Evolutionary conservation across 2,888 invertebrate species (phyloP).

Genomic region (Odontomyia ornata): DNA sequence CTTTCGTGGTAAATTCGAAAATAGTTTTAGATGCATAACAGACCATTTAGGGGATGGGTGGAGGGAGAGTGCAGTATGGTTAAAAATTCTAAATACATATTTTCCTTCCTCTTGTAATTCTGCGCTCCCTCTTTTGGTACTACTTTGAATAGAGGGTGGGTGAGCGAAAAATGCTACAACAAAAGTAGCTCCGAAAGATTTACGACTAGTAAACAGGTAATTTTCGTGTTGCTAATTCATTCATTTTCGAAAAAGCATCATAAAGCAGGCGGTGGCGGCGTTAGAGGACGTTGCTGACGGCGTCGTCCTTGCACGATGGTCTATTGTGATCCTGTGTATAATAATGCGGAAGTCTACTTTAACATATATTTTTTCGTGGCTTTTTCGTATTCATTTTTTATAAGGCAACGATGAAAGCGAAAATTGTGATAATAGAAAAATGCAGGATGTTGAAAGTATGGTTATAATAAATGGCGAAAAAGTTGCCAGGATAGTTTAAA

Average conservation of each 20-base stretch:
- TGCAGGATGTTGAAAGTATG: too few relatives aligned
- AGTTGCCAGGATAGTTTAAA: too few relatives aligned
- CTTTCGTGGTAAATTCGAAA: conserved; percentile 15
- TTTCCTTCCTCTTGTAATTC: background rate
- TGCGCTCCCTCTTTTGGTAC: background rate
- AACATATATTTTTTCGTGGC: background rate
- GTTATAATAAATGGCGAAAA: too few relatives aligned
- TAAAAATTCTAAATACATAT: background rate
- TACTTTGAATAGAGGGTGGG: background rate
- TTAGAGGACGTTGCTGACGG: background rate
- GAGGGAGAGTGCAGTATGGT: too few relatives aligned
- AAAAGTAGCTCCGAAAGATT: conserved; percentile 46
- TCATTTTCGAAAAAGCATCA: conserved; percentile 47
- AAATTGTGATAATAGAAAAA: background rate
- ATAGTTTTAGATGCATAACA: conserved; percentile 44
- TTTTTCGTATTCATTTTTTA: too few relatives aligned
- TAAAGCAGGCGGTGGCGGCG: conserved; percentile 6
- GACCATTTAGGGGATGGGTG: background rate
- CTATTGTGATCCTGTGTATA: background rate
- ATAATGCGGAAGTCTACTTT: background rate
- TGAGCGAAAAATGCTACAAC: conserved; percentile 25
- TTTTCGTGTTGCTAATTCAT: conserved; percentile 51
- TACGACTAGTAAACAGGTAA: conserved; percentile 51
- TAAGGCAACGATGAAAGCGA: background rate
- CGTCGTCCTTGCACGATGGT: background rate